Conservation (phyloP, 1,140 invertebrate species). For the Drosophila nigrodunni region DNA sequence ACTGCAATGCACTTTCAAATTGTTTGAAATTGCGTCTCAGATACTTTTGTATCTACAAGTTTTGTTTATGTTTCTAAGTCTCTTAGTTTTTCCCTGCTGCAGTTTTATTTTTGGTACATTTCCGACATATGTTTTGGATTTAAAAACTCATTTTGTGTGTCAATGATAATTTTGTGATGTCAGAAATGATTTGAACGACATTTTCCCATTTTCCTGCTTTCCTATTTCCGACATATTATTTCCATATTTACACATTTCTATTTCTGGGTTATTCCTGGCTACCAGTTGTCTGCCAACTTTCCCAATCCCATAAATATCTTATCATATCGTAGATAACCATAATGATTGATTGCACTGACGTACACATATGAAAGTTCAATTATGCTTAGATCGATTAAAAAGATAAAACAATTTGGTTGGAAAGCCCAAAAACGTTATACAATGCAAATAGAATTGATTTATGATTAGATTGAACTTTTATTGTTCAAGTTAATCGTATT, state of each 20-base stretch:
- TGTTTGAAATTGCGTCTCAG: conserved; percentile 55
- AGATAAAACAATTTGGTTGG: conserved; percentile 1
- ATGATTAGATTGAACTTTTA: background rate
- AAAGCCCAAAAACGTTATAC: background rate
- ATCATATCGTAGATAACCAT: conserved; percentile 32
- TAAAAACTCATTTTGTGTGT: conserved; percentile 62
- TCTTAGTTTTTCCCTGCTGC: conserved; percentile 22
- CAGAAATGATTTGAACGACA: conserved; percentile 22
- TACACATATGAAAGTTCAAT: conserved; percentile 1
- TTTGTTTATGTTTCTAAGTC: conserved; percentile 54
- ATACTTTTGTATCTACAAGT: conserved; percentile 62
- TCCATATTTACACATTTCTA: conserved; percentile 35
- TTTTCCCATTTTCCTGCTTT: conserved; percentile 29
- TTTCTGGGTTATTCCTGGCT: conserved; percentile 24
- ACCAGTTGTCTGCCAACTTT: conserved; percentile 26
- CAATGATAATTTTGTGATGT: conserved; percentile 50
- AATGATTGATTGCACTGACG: conserved; percentile 31
- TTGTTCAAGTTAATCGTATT: background rate
- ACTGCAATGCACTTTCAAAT: conserved; percentile 61
- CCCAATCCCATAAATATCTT: conserved; percentile 33
- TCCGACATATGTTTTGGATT: conserved; percentile 68
- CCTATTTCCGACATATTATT: conserved; percentile 29
- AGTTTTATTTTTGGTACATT: conserved; percentile 61
- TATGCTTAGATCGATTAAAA: conserved; percentile 3
- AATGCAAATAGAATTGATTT: background rate